These are phyloP conservation scores for Amphipyra tragopoginis DNA, from an alignment of 2,888 invertebrate genomes.

Conservation along the genomic window DNA sequence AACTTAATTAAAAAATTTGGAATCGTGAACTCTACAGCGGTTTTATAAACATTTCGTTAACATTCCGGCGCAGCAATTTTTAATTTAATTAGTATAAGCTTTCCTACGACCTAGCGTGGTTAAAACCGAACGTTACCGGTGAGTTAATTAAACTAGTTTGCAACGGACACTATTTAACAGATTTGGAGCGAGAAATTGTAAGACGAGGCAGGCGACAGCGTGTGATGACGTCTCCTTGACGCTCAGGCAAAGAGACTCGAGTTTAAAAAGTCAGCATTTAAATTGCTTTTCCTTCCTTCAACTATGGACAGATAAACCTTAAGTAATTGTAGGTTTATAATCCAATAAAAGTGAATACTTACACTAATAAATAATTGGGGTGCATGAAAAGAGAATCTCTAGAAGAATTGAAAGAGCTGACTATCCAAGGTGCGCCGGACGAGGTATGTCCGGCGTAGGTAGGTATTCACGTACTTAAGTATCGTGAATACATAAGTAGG, in stretches of 20 bases:
- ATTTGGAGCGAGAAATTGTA: slow-evolving; percentile 36
- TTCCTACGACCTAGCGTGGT: slow-evolving; percentile 9
- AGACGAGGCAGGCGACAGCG: slow-evolving; percentile 20
- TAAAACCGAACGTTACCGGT: slow-evolving; percentile 27
- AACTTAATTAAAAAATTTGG: slow-evolving; percentile 21
- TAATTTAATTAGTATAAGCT: slow-evolving; percentile 39
- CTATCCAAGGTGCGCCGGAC: no score
- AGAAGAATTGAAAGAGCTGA: no score
- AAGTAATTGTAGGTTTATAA: no score
- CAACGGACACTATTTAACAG: slow-evolving; percentile 36
- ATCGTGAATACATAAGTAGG: no score
- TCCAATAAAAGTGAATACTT: no score
- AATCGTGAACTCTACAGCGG: slow-evolving; percentile 5
- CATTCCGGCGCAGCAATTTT: slow-evolving; percentile 27
- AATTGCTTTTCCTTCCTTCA: background rate
- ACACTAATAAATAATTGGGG: no score
- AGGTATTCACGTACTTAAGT: no score
- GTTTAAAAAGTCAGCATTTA: background rate
- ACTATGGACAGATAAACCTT: no score
- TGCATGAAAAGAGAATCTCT: no score
- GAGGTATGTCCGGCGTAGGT: no score
- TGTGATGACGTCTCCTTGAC: slow-evolving; percentile 36
- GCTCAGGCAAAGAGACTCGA: slow-evolving; percentile 4
- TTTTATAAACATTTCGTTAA: slow-evolving; percentile 37
- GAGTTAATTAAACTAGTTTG: slow-evolving; percentile 42